Evolutionary conservation across 2,797 vertebrate species (phyloP), one percentile per base, ranked within the genome.

Genomic region (Gymnocypris eckloni): DNA sequence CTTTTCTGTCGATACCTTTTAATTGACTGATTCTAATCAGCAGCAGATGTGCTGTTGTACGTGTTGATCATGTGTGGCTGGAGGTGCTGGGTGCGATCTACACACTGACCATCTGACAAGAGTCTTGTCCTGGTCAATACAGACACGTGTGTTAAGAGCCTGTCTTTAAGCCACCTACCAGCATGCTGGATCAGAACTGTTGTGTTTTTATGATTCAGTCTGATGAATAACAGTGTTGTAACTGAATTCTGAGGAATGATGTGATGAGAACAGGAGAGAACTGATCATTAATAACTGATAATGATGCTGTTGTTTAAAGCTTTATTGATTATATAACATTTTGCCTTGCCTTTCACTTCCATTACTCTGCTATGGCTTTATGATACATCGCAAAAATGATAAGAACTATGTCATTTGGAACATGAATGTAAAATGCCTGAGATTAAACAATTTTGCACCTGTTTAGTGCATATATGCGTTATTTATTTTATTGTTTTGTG

Each of bases 381-480:
- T 59, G 37, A 25, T 82, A 82, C 79, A 54, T 56, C 72, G 52
- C 22, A 82, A 28, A 82, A 39, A 69, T 11, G 15, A 80, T 15
- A 67, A 33, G 4, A 25, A 59, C 3, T 41, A 48, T 43, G 72
- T 33, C 8, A 73, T 86, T 66, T 79, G 71, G 33, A 43, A 64
- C 37, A 76, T 76, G 81, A 86, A 83, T 89, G 73, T 79, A 84
- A 81, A 84, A 79, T 79, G 52, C 22, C 66, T 54, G 66, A 78
- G 1, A 84, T 84, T 89, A 87, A 89, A 89, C 13, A 20, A n/a
- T 86, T 89, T 89, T 86, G 64, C 81, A 71, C 83, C 50, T 25
- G 77, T 79, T 66, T 48, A 59, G 10, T 64, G 33, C 81, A 73
- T 11, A 48, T 13, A 15, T 64, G 61, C 2, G 0, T 33, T 79